phyloP scores from a whole-genome alignment of 2,888 invertebrate genomes.

The Onthophagus sagittarius region DNA sequence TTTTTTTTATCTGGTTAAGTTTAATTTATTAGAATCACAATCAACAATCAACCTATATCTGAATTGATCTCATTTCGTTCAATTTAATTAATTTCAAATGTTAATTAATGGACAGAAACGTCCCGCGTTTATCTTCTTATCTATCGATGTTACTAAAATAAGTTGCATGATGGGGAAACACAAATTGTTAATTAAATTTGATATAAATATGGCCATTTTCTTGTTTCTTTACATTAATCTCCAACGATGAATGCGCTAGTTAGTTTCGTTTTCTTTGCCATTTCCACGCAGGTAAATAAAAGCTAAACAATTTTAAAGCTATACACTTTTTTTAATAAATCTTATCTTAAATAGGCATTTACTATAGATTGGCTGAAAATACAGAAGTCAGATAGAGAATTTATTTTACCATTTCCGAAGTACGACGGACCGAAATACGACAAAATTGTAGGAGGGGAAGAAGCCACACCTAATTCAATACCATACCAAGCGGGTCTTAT shows the following conservation, averaged over 20 bases:
- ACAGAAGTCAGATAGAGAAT: not conserved
- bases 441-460: conserved; percentile 4
- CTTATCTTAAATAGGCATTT: not conserved
- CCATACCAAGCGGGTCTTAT: conserved; percentile 7
- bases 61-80: too few relatives aligned
- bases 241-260: not conserved
- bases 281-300: not conserved
- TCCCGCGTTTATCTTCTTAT: not conserved
- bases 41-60: too few relatives aligned
- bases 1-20: too few relatives aligned
- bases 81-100: too few relatives aligned
- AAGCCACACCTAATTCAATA: not conserved
- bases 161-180: not conserved
- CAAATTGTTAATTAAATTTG: not conserved
- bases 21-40: too few relatives aligned
- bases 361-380: not conserved
- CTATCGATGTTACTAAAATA: not conserved
- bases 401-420: not conserved
- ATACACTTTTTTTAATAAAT: not conserved
- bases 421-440: too few relatives aligned
- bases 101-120: not conserved
- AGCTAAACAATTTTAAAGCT: not conserved
- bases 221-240: not conserved
- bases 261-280: not conserved
- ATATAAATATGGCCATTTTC: not conserved